Evolutionary conservation across 2,113 vertebrate genomes (phyloP).

Genomic region (Nycticryphes semicollaris): DNA sequence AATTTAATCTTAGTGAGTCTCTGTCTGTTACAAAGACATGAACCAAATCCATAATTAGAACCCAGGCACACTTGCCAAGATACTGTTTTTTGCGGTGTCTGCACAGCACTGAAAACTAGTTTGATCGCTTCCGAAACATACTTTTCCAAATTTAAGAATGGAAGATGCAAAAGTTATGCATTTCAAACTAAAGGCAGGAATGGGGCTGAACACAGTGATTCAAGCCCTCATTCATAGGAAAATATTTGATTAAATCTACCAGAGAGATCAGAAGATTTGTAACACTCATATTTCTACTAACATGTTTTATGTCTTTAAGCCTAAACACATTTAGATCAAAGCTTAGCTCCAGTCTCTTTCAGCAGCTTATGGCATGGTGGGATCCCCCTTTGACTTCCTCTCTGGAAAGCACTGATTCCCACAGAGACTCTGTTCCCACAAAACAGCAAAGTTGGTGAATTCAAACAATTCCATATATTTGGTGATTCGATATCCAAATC

Average conservation of each 20-base stretch:
- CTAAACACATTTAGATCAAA: not conserved
- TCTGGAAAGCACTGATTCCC: not conserved
- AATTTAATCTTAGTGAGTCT: not conserved
- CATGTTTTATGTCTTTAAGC: not conserved
- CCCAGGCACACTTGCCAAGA: not conserved
- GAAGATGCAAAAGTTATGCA: not conserved
- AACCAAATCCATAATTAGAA: not conserved
- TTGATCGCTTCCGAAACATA: not conserved
- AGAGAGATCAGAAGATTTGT: not conserved
- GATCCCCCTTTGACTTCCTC: not conserved
- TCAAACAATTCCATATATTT: not conserved
- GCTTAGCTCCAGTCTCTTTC: not conserved
- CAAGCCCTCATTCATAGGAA: not conserved
- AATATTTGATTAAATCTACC: not conserved
- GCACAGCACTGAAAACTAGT: not conserved
- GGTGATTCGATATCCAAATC: not conserved
- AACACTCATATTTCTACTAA: not conserved
- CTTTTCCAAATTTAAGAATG: not conserved
- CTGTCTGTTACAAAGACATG: not conserved
- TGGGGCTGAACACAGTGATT: not conserved
- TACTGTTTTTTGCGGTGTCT: not conserved
- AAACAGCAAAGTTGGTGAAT: not conserved
- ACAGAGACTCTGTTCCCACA: too few species aligned
- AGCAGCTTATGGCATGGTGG: not conserved
- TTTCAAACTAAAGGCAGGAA: not conserved